Evolutionary conservation across 2,888 invertebrate species (phyloP).

Genomic region (Drosophila koepferae): DNA sequence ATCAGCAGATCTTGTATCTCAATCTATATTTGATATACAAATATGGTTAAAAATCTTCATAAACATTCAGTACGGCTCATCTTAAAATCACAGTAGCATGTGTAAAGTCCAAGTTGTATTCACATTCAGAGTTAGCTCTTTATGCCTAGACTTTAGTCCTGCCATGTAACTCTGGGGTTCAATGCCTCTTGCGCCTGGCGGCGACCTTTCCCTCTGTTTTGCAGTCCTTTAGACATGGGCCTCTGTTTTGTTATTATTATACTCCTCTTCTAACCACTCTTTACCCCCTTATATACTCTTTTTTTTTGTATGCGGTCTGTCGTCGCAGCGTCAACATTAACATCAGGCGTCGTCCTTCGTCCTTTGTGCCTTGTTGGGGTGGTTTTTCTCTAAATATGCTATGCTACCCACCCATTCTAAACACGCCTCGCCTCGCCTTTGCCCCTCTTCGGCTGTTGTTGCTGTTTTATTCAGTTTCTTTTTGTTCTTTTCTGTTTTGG

Average conservation of each 20-base stretch:
- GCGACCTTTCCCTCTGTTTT: conserved; percentile 43
- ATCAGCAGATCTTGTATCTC: no score
- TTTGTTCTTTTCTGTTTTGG: conserved; percentile 48
- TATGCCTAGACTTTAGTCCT: conserved; percentile 32
- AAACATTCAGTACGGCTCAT: no score
- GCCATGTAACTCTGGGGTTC: conserved; percentile 52
- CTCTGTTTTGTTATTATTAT: conserved; percentile 27
- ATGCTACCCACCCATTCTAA: conserved; percentile 1
- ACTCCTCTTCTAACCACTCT: conserved; percentile 2
- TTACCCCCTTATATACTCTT: conserved; percentile 29
- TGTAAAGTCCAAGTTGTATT: not conserved
- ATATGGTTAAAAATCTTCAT: no score
- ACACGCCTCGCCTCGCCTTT: not conserved
- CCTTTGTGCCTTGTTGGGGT: conserved; percentile 50
- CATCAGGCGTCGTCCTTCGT: conserved; percentile 36
- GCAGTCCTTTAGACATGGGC: conserved; percentile 36
- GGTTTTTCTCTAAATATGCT: conserved; percentile 51
- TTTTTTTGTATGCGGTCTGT: conserved; percentile 44
- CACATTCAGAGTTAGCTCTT: conserved; percentile 1
- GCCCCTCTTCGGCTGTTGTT: not conserved
- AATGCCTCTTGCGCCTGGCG: conserved; percentile 54
- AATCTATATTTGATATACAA: no score
- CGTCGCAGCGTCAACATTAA: conserved; percentile 60
- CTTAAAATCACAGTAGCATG: not conserved
- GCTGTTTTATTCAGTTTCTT: not conserved